Base-by-base conservation (phyloP, 2,888 invertebrate genomes). In the Parnassius mnemosyne region DNA sequence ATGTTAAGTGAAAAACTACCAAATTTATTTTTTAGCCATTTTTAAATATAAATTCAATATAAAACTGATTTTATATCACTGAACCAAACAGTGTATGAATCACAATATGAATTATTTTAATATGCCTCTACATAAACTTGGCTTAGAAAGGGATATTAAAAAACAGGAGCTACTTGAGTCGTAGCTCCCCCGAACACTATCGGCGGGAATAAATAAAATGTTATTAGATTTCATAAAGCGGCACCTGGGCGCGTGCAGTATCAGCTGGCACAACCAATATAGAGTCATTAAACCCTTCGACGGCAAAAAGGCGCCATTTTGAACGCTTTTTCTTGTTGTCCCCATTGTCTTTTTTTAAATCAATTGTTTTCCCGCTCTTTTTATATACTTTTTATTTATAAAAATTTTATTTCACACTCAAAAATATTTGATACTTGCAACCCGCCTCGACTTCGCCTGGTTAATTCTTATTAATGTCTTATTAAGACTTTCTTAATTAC, bases 191-290 rank as follows among this genome's bases (percentile, higher is more conserved):
- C 56, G 63, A 59, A 57, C 64, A 67, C 67, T 67, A 71, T 70
- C 65, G 70, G 68, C 58, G 65, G 66, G 65, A 65, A 70, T 71
- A 71, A 71, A 71, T 71, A 71, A 69, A 71, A 69, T 66, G 71
- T 66, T 71, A 72, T 72, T 71, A 68, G 70, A 69, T 70, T 71
- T 67, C 69, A 69, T 70, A 69, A 70, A 65, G 65, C 64, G 64
- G 57, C 72, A 72, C 70, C 70, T 72, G 71, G 65, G 49, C 55
- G 41, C 59, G 44, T 11, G 60, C 63, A 64, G 66, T 65, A 61
- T 66, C 71, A 71, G 67, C 71, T 71, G 69, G 60, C 64, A 63
- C 64, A 54, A 52, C 66, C 69, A 66, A 69, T 69, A 70, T 70
- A 61, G 61, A 63, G 65, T 65, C 71, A 66, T 69, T 68, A 69